Conservation (phyloP, 1,140 invertebrate genomes). For the Zaprionus africanus region DNA sequence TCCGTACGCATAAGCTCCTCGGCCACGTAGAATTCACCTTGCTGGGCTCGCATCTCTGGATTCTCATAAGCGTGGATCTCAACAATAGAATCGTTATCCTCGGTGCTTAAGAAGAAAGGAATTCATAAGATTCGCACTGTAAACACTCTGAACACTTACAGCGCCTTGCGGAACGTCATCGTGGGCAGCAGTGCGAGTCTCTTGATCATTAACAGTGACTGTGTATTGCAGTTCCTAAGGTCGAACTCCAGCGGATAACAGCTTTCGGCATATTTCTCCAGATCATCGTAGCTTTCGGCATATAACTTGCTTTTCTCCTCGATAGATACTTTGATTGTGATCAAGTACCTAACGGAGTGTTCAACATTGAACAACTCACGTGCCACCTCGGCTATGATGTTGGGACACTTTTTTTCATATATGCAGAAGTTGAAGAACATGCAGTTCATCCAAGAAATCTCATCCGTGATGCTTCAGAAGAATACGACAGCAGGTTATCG, state of each 20-base stretch:
- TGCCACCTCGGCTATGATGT: conserved; percentile 30
- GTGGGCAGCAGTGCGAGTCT: conserved; percentile 37
- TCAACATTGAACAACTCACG: conserved; percentile 58
- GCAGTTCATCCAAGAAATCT: conserved; percentile 55
- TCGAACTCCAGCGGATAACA: conserved; percentile 60
- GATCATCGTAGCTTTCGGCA: conserved; percentile 42
- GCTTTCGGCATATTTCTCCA: conserved; percentile 34
- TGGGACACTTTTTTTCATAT: conserved; percentile 30
- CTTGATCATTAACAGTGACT: conserved; percentile 51
- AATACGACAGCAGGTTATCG: not conserved
- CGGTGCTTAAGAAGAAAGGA: conserved; percentile 39
- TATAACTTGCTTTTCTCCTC: conserved; percentile 7
- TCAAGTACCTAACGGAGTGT: conserved; percentile 47
- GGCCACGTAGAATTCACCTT: conserved; percentile 75
- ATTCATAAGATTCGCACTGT: not conserved
- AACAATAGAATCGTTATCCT: conserved; percentile 76
- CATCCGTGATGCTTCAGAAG: conserved; percentile 28
- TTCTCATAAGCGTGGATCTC: conserved; percentile 58
- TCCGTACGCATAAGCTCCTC: conserved; percentile 58
- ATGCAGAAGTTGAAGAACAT: conserved; percentile 70
- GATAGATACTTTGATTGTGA: conserved; percentile 42
- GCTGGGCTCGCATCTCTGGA: conserved; percentile 52
- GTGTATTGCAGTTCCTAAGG: conserved; percentile 47
- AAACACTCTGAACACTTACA: conserved; percentile 49
- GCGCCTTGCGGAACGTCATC: conserved; percentile 65